phyloP scores from a whole-genome alignment of 2,888 invertebrate species.

The Polydrusus cervinus region DNA sequence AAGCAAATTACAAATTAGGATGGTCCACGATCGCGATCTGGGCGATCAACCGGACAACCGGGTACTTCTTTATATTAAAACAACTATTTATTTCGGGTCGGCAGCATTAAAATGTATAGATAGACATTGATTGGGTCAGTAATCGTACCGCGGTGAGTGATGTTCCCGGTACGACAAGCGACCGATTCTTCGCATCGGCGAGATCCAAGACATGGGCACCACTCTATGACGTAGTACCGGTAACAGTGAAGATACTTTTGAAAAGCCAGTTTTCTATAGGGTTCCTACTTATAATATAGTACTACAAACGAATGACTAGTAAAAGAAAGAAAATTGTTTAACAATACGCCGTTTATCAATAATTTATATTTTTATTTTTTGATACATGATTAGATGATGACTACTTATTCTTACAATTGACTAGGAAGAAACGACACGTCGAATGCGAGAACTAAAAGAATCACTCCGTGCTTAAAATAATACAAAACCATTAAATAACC shows the following conservation, averaged over 20 bases:
- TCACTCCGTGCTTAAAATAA: neutral
- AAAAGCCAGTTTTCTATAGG: constrained; percentile 34
- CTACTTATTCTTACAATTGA: too few species aligned
- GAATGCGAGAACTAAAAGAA: too few species aligned
- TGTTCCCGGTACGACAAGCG: constrained; percentile 53
- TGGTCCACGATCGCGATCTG: constrained; percentile 31
- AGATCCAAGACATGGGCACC: constrained; percentile 52
- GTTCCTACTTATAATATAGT: too few species aligned
- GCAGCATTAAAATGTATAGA: constrained; percentile 57
- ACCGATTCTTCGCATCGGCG: constrained; percentile 52
- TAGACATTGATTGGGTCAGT: constrained; percentile 59
- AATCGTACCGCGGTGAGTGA: constrained; percentile 60
- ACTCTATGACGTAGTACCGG: constrained; percentile 51
- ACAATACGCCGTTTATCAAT: too few species aligned
- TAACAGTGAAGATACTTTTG: constrained; percentile 37
- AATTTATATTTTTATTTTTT: too few species aligned
- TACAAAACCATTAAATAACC: neutral
- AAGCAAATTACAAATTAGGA: constrained; percentile 50
- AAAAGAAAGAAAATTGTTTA: too few species aligned
- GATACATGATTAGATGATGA: too few species aligned
- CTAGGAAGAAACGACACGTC: too few species aligned
- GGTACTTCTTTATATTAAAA: constrained; percentile 52
- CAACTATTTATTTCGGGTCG: constrained; percentile 55
- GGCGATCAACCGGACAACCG: constrained; percentile 28
- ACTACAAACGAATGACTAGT: too few species aligned